Conservation (phyloP, 2,888 invertebrate species). For the Drosophila aldrichi region DNA sequence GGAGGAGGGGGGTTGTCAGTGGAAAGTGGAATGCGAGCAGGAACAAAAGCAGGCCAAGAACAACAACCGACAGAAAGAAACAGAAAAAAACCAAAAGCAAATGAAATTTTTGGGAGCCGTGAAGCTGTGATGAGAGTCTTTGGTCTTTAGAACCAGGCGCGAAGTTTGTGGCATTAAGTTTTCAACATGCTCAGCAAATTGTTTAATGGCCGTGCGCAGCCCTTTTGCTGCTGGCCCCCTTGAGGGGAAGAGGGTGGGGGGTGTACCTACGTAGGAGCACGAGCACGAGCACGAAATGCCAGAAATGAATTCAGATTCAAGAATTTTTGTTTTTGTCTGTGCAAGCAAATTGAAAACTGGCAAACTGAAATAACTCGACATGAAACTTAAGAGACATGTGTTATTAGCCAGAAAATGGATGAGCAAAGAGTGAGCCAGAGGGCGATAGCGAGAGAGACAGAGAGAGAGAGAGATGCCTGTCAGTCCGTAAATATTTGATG, state of each 20-base stretch:
- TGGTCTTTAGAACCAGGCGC: conserved; percentile 39
- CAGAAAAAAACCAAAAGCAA: neutral
- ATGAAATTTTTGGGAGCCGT: conserved; percentile 33
- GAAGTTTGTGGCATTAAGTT: conserved; percentile 66
- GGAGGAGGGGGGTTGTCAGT: neutral
- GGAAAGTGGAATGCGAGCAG: neutral
- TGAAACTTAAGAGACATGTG: conserved; percentile 59
- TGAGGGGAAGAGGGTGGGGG: neutral
- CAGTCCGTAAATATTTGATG: conserved; percentile 53
- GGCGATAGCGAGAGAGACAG: neutral
- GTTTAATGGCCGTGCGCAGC: conserved; percentile 47
- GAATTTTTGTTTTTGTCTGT: conserved; percentile 17
- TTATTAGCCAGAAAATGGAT: conserved; percentile 58
- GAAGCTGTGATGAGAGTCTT: conserved; percentile 27
- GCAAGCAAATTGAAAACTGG: conserved; percentile 52
- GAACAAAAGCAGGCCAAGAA: conserved; percentile 22
- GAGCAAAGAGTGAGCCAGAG: conserved; percentile 18
- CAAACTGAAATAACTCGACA: conserved; percentile 51
- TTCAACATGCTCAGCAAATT: conserved; percentile 66
- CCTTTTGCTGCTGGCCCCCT: neutral
- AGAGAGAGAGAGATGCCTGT: conserved; percentile 8
- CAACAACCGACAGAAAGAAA: conserved; percentile 12
- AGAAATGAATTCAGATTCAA: conserved; percentile 24
- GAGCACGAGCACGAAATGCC: conserved; percentile 26
- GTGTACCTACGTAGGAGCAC: conserved; percentile 12